A percentile compares a stretch with the other conserved stretches of the same genome.
Conservation (phyloP, 1,140 invertebrate genomes). For the Scaptomyza graminum region DNA sequence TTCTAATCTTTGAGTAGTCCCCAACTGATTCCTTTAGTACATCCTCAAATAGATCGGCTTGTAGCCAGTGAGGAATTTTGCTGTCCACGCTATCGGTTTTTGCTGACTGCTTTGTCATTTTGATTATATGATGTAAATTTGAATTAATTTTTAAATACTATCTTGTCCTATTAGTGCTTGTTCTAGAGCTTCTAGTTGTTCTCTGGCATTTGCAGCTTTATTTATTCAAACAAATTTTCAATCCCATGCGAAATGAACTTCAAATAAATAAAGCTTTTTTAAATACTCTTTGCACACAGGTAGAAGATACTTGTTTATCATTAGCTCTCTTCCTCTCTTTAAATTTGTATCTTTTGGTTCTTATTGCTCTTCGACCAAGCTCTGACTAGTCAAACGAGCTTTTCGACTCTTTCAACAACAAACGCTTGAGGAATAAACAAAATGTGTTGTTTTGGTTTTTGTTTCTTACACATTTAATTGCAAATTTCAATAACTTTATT, state of each 20-base stretch:
- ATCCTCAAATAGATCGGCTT: slow-evolving; percentile 53
- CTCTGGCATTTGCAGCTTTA: slow-evolving; percentile 83
- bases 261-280: background rate
- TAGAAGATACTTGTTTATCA: background rate
- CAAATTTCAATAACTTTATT: too few relatives aligned
- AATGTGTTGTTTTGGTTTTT: too few relatives aligned
- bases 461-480: too few relatives aligned
- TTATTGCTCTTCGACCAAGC: too few relatives aligned
- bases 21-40: slow-evolving; percentile 53
- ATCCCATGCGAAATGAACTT: background rate
- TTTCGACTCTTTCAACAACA: background rate
- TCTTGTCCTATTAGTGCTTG: slow-evolving; percentile 17
- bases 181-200: background rate
- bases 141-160: too few relatives aligned
- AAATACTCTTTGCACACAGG: background rate
- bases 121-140: background rate
- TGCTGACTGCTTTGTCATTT: slow-evolving; percentile 32
- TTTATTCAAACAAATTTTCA: slow-evolving; percentile 45
- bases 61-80: slow-evolving; percentile 60
- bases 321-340: background rate
- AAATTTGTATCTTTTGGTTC: too few relatives aligned
- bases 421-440: background rate
- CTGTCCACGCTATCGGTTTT: background rate
- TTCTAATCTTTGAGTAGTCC: slow-evolving; percentile 49
- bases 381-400: background rate